Evolutionary conservation across 2,888 invertebrate species (phyloP).

Genomic region (Galerucella pusilla): DNA sequence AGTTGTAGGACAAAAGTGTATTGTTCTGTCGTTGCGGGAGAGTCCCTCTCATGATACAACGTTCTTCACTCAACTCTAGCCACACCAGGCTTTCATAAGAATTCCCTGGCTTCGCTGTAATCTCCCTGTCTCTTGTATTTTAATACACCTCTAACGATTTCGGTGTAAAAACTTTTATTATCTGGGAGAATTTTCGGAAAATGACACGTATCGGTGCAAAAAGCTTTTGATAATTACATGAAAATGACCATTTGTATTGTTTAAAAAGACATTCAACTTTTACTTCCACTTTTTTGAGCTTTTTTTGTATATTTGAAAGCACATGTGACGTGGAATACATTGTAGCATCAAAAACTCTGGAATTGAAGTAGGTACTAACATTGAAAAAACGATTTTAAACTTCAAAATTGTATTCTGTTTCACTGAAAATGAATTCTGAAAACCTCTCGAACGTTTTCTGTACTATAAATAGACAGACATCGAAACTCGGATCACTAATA

Average conservation of each 20-base stretch:
- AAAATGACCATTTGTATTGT: neutral
- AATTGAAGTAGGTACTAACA: too few relatives aligned
- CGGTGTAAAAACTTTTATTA: conserved; percentile 7
- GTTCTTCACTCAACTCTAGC: conserved; percentile 60
- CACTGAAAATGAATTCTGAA: too few relatives aligned
- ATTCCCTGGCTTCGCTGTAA: conserved; percentile 50
- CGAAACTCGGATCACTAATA: too few relatives aligned
- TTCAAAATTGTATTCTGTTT: too few relatives aligned
- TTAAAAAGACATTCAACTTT: neutral
- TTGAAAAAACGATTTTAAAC: too few relatives aligned
- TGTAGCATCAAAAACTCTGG: too few relatives aligned
- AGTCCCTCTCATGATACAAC: conserved; percentile 55
- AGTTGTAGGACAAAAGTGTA: conserved; percentile 62
- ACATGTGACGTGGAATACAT: too few relatives aligned
- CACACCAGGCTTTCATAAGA: conserved; percentile 52
- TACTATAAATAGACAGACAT: too few relatives aligned
- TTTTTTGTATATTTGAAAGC: too few relatives aligned
- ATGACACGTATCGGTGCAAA: neutral
- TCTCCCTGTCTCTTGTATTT: conserved; percentile 51
- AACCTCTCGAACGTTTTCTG: too few relatives aligned
- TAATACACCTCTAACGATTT: conserved; percentile 51
- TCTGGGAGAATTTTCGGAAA: neutral
- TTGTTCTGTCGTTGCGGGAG: conserved; percentile 62
- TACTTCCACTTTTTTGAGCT: too few relatives aligned
- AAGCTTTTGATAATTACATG: neutral